A percentile compares a stretch with the other conserved stretches of the same genome.
Conservation (phyloP, 2,797 vertebrate genomes). For the Urophycis tenuis region DNA sequence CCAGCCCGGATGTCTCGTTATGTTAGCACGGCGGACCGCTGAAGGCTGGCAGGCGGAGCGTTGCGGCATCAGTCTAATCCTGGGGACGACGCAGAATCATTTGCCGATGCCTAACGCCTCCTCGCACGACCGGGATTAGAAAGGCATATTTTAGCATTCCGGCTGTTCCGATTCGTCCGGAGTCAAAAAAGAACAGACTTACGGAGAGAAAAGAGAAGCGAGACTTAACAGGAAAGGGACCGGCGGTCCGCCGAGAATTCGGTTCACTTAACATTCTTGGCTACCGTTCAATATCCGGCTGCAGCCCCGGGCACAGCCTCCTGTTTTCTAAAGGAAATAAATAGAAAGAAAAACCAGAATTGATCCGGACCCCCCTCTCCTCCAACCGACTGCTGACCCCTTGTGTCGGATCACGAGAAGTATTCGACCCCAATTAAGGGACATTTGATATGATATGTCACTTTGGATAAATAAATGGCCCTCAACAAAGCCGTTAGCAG, state of each 20-base stretch:
- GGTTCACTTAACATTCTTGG: conserved; percentile 4
- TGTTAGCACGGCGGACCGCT: not conserved
- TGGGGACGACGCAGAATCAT: not conserved
- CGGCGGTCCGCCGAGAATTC: conserved; percentile 1
- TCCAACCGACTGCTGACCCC: conserved; percentile 36
- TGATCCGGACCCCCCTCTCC: conserved; percentile 1
- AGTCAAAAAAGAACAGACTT: conserved; percentile 10
- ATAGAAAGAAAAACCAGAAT: conserved; percentile 11
- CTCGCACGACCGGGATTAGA: not conserved
- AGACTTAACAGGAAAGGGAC: not conserved
- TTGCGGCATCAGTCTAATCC: conserved; percentile 1
- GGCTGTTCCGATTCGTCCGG: conserved; percentile 4
- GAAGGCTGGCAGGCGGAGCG: not conserved
- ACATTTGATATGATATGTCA: conserved; percentile 45
- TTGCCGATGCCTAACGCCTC: not conserved
- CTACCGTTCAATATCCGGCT: conserved; percentile 17
- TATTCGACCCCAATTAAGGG: conserved; percentile 53
- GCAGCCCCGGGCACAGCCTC: conserved; percentile 21
- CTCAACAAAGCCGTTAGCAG: conserved; percentile 29
- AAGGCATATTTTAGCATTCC: conserved; percentile 17
- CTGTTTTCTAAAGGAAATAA: conserved; percentile 28
- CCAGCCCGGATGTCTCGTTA: conserved; percentile 22
- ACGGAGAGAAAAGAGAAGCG: not conserved
- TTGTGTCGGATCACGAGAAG: conserved; percentile 16
- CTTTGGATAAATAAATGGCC: conserved; percentile 41